These are phyloP conservation scores for Pseudoatta argentina DNA, from an alignment of 1,140 invertebrate species.

Conservation along the genomic window DNA sequence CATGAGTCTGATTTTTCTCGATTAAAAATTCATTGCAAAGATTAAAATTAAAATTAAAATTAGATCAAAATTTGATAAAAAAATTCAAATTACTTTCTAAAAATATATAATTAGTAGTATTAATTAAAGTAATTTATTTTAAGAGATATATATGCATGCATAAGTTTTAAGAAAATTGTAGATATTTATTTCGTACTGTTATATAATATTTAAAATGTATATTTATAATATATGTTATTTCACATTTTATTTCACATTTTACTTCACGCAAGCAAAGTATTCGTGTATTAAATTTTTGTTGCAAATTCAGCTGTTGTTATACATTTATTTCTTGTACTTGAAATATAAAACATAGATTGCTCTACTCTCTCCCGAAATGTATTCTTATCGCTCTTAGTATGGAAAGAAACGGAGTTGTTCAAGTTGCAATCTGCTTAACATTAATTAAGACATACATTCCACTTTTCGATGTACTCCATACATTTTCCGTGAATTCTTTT, in stretches of 20 bases:
- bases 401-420: slow-evolving; percentile 26
- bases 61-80: neutral
- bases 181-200: neutral
- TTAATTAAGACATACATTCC: slow-evolving; percentile 52
- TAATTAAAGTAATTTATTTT: neutral
- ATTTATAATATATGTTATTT: neutral
- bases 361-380: neutral
- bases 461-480: slow-evolving; percentile 31
- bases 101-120: neutral
- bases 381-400: slow-evolving; percentile 21
- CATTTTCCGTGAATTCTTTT: slow-evolving; percentile 36
- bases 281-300: neutral
- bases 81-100: neutral
- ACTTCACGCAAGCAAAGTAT: neutral
- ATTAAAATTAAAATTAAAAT: neutral
- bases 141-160: neutral
- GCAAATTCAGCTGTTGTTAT: neutral
- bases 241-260: neutral
- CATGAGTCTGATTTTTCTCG: neutral
- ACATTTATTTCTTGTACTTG: slow-evolving; percentile 7
- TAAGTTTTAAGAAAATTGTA: neutral
- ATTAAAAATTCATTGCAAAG: neutral
- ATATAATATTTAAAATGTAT: neutral
- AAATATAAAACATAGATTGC: neutral
- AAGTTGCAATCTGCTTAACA: slow-evolving; percentile 38